These are phyloP conservation scores for Toxotes chatareus DNA, from an alignment of 2,113 vertebrate genomes.

Conservation along the genomic window DNA sequence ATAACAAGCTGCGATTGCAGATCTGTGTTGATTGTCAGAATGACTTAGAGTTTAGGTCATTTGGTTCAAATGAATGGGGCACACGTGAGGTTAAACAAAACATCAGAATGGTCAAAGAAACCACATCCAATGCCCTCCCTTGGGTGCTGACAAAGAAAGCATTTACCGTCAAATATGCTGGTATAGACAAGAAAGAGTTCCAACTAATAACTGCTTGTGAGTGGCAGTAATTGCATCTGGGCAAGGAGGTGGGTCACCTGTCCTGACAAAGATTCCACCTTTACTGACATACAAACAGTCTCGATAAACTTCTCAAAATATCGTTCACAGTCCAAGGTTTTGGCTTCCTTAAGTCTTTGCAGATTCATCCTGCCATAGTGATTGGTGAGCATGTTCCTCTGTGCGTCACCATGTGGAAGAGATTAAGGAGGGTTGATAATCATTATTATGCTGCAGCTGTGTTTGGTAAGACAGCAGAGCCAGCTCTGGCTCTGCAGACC, in stretches of 20 bases:
- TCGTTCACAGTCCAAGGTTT: background rate
- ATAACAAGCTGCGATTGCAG: background rate
- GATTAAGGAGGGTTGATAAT: background rate
- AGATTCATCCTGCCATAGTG: background rate
- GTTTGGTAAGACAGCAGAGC: background rate
- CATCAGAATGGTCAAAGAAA: background rate
- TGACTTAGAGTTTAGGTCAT: background rate
- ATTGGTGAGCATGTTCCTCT: background rate
- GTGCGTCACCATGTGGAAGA: background rate
- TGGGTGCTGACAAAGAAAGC: background rate
- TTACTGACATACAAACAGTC: background rate
- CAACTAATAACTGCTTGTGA: background rate
- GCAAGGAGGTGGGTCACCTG: background rate
- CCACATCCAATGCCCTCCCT: background rate
- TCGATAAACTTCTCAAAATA: background rate
- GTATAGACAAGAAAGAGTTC: background rate
- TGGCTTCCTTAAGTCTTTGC: background rate
- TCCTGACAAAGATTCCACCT: background rate
- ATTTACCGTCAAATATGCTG: background rate
- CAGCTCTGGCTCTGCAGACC: background rate
- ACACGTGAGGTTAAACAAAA: background rate
- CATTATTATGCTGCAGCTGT: constrained; percentile 7
- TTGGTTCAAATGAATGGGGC: background rate
- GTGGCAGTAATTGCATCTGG: background rate
- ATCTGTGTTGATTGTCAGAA: background rate